Evolutionary conservation across 2,797 vertebrate genomes (phyloP).

Genomic region (Notolabrus celidotus): DNA sequence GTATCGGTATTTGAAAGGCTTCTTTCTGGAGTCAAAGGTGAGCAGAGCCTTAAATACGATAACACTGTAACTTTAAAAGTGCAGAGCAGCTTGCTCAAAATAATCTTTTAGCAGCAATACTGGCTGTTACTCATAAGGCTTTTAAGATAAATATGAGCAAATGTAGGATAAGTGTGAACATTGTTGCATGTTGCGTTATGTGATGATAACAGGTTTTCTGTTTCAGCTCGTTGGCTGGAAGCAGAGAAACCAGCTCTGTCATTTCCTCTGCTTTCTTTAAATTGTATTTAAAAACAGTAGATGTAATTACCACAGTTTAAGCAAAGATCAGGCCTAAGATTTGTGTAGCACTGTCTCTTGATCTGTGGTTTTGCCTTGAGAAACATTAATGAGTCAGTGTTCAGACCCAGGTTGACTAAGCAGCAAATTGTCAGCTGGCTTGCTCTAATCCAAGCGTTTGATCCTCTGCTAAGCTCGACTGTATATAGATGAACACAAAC

Average conservation of each 20-base stretch:
- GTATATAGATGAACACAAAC: neutral
- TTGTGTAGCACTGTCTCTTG: neutral
- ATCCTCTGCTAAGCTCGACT: neutral
- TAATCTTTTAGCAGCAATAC: neutral
- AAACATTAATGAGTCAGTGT: neutral
- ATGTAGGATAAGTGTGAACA: neutral
- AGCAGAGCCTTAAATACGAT: slow-evolving; percentile 57
- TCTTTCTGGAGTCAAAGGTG: slow-evolving; percentile 94
- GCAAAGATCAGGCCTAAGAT: neutral
- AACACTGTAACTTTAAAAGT: neutral
- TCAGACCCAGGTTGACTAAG: neutral
- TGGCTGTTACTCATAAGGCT: neutral
- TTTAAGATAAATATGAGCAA: no score
- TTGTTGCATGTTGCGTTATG: slow-evolving; percentile 3
- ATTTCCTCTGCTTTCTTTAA: neutral
- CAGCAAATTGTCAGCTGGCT: slow-evolving; percentile 17
- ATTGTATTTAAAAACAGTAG: neutral
- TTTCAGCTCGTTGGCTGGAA: slow-evolving; percentile 30
- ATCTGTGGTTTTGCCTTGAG: neutral
- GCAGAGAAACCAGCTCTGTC: neutral
- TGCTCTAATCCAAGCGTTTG: slow-evolving; percentile 14
- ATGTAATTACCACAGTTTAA: neutral
- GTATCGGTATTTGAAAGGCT: slow-evolving; percentile 96
- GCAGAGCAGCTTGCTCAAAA: neutral
- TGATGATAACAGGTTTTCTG: slow-evolving; percentile 1